Percentiles rank a stretch among this genome's conserved stretches.
Evolutionary conservation across 2,113 vertebrate species (phyloP).

Genomic region (Nycticebus coucang): DNA sequence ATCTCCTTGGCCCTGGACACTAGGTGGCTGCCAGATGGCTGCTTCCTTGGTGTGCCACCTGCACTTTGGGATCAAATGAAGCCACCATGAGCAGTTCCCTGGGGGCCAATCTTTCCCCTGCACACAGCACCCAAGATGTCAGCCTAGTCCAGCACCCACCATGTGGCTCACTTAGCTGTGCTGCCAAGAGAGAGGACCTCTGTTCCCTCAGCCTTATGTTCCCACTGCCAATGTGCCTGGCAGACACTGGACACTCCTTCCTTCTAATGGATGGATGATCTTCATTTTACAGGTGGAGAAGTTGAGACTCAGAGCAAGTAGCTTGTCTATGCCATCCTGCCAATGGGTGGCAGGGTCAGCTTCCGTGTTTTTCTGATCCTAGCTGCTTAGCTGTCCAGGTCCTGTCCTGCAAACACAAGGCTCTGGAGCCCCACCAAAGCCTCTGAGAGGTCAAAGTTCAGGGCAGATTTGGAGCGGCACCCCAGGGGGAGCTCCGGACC

Average conservation of each 20-base stretch:
- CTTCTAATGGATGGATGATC: rapidly evolving
- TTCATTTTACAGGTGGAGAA: rapidly evolving
- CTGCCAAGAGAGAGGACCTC: rapidly evolving
- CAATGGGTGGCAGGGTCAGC: background rate
- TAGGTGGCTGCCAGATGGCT: background rate
- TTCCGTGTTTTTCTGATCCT: too few species aligned
- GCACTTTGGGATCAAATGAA: background rate
- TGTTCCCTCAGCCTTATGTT: rapidly evolving
- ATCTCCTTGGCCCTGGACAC: background rate
- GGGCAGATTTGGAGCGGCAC: background rate
- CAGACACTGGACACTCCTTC: rapidly evolving
- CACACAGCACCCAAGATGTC: rapidly evolving
- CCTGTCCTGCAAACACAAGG: background rate
- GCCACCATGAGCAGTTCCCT: background rate
- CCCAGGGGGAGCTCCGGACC: background rate
- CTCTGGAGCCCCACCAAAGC: background rate
- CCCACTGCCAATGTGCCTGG: background rate
- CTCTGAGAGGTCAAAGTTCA: background rate
- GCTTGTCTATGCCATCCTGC: background rate
- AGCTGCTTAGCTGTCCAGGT: background rate
- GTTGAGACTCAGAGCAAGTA: background rate
- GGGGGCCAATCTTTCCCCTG: background rate
- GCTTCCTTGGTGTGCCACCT: background rate
- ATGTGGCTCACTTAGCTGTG: background rate
- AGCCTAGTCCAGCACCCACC: background rate